Evolutionary conservation across 2,888 invertebrate species (phyloP).

Genomic region (Theristus sp.): DNA sequence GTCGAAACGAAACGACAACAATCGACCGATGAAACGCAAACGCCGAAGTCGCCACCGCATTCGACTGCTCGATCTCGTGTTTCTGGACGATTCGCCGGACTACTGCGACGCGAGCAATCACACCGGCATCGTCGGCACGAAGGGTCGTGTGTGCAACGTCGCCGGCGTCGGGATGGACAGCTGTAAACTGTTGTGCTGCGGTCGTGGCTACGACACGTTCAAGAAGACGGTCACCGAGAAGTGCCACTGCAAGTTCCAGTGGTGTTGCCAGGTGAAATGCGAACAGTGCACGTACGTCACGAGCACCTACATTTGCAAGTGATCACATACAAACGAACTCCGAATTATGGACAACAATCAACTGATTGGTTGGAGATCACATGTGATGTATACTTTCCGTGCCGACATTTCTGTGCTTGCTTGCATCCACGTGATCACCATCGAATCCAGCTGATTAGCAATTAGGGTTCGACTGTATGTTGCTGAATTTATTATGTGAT

Average conservation of each 20-base stretch:
- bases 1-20: no score
- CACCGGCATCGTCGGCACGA: slow-evolving; percentile 23
- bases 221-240: neutral
- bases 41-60: neutral
- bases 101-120: slow-evolving; percentile 48
- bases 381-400: no score
- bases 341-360: neutral
- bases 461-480: no score
- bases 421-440: no score
- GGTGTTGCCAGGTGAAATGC: slow-evolving; percentile 28
- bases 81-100: slow-evolving; percentile 78
- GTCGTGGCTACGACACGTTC: slow-evolving; percentile 8
- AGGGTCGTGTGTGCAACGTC: slow-evolving; percentile 11
- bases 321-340: no score
- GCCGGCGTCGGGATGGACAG: slow-evolving; percentile 1
- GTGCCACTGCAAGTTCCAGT: slow-evolving; percentile 17
- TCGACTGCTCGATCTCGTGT: slow-evolving; percentile 55
- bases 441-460: no score
- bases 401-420: no score
- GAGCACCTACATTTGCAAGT: slow-evolving; percentile 1
- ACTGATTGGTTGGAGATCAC: neutral
- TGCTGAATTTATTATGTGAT: no score
- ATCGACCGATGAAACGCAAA: no score
- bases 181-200: slow-evolving; percentile 8
- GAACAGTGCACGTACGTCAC: slow-evolving; percentile 14